Percentiles rank a stretch among this genome's conserved stretches.
Evolutionary conservation across 2,797 vertebrate genomes (phyloP).

Genomic region (Gobionotothen gibberifrons): DNA sequence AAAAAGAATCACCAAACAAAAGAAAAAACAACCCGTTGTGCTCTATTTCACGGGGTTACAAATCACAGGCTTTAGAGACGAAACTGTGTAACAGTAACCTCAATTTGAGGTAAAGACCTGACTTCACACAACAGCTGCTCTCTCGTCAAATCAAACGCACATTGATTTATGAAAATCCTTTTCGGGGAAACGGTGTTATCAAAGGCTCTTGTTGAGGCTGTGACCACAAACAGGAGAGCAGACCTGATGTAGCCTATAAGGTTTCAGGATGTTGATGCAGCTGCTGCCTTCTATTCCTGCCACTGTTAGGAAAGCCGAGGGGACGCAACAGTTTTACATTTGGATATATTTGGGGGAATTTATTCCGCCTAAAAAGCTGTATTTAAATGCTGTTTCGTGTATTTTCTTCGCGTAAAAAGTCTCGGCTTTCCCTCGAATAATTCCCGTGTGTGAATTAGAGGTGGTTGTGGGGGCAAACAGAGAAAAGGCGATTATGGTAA

Average conservation of each 20-base stretch:
- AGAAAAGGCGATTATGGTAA: constrained; percentile 40
- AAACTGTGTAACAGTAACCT: constrained; percentile 53
- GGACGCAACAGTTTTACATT: constrained; percentile 71
- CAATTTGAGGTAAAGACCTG: constrained; percentile 29
- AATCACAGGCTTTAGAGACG: constrained; percentile 11
- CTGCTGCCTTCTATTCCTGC: constrained; percentile 81
- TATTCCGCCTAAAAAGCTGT: neutral
- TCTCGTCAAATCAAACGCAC: constrained; percentile 35
- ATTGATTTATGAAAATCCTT: constrained; percentile 35
- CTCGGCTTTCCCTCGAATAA: neutral
- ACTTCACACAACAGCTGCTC: constrained; percentile 33
- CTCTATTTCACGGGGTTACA: constrained; percentile 65
- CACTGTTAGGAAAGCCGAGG: constrained; percentile 44
- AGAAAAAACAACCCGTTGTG: constrained; percentile 55
- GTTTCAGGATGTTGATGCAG: constrained; percentile 82
- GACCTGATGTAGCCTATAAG: constrained; percentile 64
- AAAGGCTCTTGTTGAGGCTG: constrained; percentile 27
- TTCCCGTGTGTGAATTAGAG: neutral
- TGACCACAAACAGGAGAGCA: constrained; percentile 59
- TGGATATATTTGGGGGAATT: neutral
- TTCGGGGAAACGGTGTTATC: constrained; percentile 21
- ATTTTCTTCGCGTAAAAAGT: neutral
- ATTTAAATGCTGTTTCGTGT: neutral
- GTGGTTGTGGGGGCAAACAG: constrained; percentile 11
- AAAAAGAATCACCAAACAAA: constrained; percentile 56